phyloP scores from a whole-genome alignment of 1,140 invertebrate species.

The Drosophila orosa region DNA sequence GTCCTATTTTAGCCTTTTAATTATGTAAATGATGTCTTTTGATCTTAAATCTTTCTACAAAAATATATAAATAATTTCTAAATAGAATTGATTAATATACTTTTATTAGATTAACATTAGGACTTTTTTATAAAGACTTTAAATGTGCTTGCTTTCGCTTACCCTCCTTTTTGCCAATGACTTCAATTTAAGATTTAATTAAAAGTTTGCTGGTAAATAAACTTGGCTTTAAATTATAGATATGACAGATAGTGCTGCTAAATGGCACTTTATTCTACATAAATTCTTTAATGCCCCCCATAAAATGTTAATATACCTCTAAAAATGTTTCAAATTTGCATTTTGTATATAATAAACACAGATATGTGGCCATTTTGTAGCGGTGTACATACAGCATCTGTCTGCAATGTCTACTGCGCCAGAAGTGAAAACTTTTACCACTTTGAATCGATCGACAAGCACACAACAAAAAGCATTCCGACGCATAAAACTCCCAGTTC shows the following conservation, averaged over 20 bases:
- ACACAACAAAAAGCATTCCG: conserved; percentile 34
- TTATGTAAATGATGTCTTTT: no score
- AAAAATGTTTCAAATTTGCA: background rate
- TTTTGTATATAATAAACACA: background rate
- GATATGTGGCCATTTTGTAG: background rate
- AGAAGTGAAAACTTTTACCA: conserved; percentile 42
- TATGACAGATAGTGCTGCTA: background rate
- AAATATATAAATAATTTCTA: background rate
- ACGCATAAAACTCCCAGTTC: conserved; percentile 30
- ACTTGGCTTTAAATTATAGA: background rate
- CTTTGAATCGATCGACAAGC: conserved; percentile 35
- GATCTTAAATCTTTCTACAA: no score
- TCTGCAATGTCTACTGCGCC: conserved; percentile 15
- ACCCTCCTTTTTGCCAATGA: background rate
- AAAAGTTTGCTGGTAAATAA: background rate
- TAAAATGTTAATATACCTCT: background rate
- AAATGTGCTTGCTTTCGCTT: background rate
- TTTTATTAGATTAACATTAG: background rate
- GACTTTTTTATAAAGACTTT: background rate
- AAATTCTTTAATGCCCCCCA: no score
- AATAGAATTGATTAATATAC: background rate
- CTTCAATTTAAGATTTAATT: background rate
- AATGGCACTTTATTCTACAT: background rate
- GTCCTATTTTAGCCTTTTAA: no score
- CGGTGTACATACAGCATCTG: conserved; percentile 15